These are phyloP conservation scores for Cirrhinus mrigala DNA, from an alignment of 2,797 vertebrate species.

Conservation along the genomic window DNA sequence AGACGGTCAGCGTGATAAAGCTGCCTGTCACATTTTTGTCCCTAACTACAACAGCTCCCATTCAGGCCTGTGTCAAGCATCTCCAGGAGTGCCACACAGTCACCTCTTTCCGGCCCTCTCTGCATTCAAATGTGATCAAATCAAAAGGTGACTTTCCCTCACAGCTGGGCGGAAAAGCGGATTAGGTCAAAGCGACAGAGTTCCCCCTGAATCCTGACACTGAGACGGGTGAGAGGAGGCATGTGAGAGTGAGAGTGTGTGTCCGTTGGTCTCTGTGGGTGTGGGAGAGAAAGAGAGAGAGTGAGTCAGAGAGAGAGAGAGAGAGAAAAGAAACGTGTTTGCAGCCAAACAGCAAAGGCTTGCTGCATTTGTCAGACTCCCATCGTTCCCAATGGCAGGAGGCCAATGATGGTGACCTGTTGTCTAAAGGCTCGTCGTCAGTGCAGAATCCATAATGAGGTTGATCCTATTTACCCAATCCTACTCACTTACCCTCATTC, in stretches of 20 bases:
- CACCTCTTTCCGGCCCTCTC: conserved; percentile 86
- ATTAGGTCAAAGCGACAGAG: conserved; percentile 88
- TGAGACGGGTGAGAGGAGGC: conserved; percentile 68
- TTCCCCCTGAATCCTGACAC: conserved; percentile 74
- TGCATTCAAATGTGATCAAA: conserved; percentile 94
- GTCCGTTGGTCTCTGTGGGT: conserved; percentile 49
- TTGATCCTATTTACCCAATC: conserved; percentile 35
- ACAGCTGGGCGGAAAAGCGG: conserved; percentile 88
- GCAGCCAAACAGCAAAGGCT: conserved; percentile 72
- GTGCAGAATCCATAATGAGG: conserved; percentile 65
- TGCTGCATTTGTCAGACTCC: conserved; percentile 72
- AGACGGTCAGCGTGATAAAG: conserved; percentile 86
- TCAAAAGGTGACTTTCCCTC: conserved; percentile 83
- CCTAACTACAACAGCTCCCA: conserved; percentile 76
- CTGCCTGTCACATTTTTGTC: conserved; percentile 90
- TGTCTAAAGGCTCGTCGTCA: conserved; percentile 69
- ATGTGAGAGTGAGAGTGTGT: conserved; percentile 71
- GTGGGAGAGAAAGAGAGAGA: conserved; percentile 41
- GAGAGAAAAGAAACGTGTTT: conserved; percentile 74
- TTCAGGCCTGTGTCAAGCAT: conserved; percentile 85
- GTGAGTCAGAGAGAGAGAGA: conserved; percentile 20
- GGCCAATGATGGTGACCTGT: conserved; percentile 76
- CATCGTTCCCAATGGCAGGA: conserved; percentile 72
- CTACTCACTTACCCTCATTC: conserved; percentile 7
- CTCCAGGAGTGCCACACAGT: conserved; percentile 79